phyloP scores from a whole-genome alignment of 2,888 invertebrate species.

The Nymphalis polychloros region DNA sequence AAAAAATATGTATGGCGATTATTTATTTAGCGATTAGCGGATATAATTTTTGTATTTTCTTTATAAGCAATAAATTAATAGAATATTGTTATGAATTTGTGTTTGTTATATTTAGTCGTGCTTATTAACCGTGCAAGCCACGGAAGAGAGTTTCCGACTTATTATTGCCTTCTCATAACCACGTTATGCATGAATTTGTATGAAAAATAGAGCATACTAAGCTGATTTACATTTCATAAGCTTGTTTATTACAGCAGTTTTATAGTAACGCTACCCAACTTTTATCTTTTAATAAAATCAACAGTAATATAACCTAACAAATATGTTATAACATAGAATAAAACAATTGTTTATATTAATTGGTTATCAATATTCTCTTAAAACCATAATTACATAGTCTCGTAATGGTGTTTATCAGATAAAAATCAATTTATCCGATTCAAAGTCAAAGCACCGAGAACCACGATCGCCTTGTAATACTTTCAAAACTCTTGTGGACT shows the following conservation, averaged over 20 bases:
- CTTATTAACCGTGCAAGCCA: conserved; percentile 12
- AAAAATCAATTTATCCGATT: conserved; percentile 44
- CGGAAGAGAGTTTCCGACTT: conserved; percentile 17
- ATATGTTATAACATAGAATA: too few relatives aligned
- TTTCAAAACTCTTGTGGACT: conserved; percentile 75
- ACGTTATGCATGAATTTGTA: conserved; percentile 14
- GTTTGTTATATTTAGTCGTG: conserved; percentile 13
- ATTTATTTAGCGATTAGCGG: too few relatives aligned
- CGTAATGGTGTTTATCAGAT: conserved; percentile 30
- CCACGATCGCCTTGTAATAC: conserved; percentile 80
- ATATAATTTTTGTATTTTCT: too few relatives aligned
- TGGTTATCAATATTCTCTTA: too few relatives aligned
- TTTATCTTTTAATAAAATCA: background rate
- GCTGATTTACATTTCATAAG: conserved; percentile 6
- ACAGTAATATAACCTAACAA: background rate
- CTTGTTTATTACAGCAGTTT: conserved; percentile 2
- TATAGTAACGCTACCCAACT: background rate
- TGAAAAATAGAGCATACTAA: conserved; percentile 12
- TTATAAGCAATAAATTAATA: too few relatives aligned
- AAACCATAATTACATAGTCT: background rate
- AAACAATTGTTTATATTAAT: too few relatives aligned
- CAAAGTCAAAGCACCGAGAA: conserved; percentile 56
- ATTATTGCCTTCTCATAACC: conserved; percentile 15
- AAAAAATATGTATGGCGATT: too few relatives aligned
- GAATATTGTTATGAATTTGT: background rate